phyloP scores from a whole-genome alignment of 2,113 vertebrate species.

The Carassius carassius region DNA sequence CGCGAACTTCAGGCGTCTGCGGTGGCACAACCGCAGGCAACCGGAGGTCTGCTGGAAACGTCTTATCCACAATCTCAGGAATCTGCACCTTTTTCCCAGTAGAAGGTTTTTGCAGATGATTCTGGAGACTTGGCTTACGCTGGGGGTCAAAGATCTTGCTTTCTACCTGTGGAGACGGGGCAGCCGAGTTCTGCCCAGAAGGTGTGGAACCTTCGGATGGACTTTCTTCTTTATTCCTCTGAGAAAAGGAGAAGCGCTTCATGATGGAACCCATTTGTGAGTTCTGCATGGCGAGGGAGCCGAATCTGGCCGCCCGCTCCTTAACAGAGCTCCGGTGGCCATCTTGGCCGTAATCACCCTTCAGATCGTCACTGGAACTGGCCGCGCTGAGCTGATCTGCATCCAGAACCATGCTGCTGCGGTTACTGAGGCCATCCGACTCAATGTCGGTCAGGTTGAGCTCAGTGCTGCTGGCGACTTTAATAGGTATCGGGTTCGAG shows the following conservation, averaged over 20 bases:
- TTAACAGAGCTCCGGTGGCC: slow-evolving; percentile 85
- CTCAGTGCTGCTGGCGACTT: slow-evolving; percentile 88
- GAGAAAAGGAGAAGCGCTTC: slow-evolving; percentile 84
- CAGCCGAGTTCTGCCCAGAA: slow-evolving; percentile 77
- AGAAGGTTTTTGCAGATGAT: slow-evolving; percentile 33
- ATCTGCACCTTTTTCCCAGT: slow-evolving; percentile 61
- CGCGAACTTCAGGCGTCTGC: slow-evolving; percentile 75
- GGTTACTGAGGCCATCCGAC: slow-evolving; percentile 77
- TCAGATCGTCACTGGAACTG: slow-evolving; percentile 82
- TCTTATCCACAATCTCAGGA: slow-evolving; percentile 84
- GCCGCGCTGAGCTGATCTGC: slow-evolving; percentile 80
- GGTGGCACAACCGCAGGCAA: slow-evolving; percentile 81
- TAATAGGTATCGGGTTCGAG: slow-evolving; percentile 94
- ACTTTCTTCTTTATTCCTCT: slow-evolving; percentile 80
- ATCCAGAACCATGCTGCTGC: slow-evolving; percentile 79
- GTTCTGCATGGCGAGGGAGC: slow-evolving; percentile 86
- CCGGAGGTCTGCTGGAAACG: slow-evolving; percentile 81
- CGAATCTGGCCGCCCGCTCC: slow-evolving; percentile 90
- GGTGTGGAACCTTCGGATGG: slow-evolving; percentile 81
- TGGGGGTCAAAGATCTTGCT: slow-evolving; percentile 73
- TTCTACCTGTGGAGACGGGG: slow-evolving; percentile 82
- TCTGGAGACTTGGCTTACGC: slow-evolving; percentile 65
- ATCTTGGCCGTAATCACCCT: slow-evolving; percentile 52
- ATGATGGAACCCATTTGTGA: slow-evolving; percentile 80
- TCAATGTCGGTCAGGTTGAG: slow-evolving; percentile 86